phyloP scores from a whole-genome alignment of 2,888 invertebrate genomes.

The Iselma pallidipennis region DNA sequence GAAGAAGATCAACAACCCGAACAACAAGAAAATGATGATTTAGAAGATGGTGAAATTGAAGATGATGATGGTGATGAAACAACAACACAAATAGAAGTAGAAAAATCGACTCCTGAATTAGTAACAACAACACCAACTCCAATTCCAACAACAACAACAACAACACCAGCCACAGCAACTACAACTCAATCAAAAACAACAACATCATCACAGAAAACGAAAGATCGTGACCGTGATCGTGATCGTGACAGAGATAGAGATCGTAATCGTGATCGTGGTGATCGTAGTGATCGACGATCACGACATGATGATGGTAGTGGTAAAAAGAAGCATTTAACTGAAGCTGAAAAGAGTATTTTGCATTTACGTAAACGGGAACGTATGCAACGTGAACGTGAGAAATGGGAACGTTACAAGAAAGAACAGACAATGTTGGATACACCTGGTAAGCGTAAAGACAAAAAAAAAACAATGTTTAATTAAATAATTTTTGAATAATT shows the following conservation, averaged over 20 bases:
- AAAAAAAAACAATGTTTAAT: not conserved
- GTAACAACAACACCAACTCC: slow-evolving; percentile 6
- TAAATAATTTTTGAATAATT: slow-evolving; percentile 5
- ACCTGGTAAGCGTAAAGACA: slow-evolving; percentile 24
- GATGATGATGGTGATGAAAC: slow-evolving; percentile 64
- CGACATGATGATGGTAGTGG: slow-evolving; percentile 26
- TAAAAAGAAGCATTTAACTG: slow-evolving; percentile 50
- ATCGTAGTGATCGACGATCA: not conserved
- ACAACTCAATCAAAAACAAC: slow-evolving; percentile 8
- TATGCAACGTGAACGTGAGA: slow-evolving; percentile 47
- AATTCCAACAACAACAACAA: slow-evolving; percentile 2
- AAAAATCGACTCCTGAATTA: not conserved
- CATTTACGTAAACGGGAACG: slow-evolving; percentile 52
- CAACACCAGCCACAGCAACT: slow-evolving; percentile 14
- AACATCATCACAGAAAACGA: not conserved
- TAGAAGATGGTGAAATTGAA: slow-evolving; percentile 88
- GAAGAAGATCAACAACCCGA: no score
- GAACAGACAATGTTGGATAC: slow-evolving; percentile 38
- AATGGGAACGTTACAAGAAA: slow-evolving; percentile 49
- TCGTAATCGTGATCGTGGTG: not conserved
- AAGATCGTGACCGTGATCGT: slow-evolving; percentile 5
- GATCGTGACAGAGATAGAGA: not conserved
- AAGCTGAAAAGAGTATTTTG: slow-evolving; percentile 55
- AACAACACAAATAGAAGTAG: slow-evolving; percentile 7
- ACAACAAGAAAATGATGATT: slow-evolving; percentile 50